Base-by-base conservation (phyloP, 2,888 invertebrate genomes). In the Drosophila putrida region DNA sequence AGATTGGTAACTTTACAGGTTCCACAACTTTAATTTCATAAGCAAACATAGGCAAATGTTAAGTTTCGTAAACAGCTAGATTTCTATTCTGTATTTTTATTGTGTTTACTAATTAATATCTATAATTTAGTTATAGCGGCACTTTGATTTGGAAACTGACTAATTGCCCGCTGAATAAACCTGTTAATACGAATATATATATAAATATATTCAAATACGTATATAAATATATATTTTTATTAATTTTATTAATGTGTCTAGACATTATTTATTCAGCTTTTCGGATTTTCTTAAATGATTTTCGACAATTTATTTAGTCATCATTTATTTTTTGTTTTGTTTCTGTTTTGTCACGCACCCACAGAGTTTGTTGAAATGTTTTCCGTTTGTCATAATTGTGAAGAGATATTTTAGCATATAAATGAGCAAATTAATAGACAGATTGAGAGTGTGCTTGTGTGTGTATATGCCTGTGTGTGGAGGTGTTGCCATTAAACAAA, bases 291-390 rank as follows among this genome's bases (percentile, higher is more conserved):
- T 36, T 51, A 58, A 60, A 28, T 65, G 49, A 54, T 65, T 54
- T 65, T 41, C n/a, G 49, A 39, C 71, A 72, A 15, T 25, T 35
- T 31, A 61, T 71, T 76, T 59, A 49, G 67, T 77, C 72, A 57
- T 71, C 67, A 59, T 46, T 33, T 53, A 49, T 51, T 55, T 44
- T 15, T 11, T 28, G 35, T 35, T 25, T 49, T 11, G 31, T 20
- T 54, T 51, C 31, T 53, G 65, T 51, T 75, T 79, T 79, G 76
- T 79, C 76, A 71, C 66, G 58, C 77, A 79, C 77, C 77, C 76
- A 77, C 77, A 50, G 57, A 50, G 46, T 8, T 54, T 31, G 63
- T 57, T 28, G 25, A n/a, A 75, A 66, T 73, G 80, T 72, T 78
- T 80, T 80, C 72, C 82, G 74, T 80, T 82, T 65, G 71, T 58